Base-by-base conservation (phyloP, 1,140 invertebrate genomes). In the Drosophila tropicalis region DNA sequence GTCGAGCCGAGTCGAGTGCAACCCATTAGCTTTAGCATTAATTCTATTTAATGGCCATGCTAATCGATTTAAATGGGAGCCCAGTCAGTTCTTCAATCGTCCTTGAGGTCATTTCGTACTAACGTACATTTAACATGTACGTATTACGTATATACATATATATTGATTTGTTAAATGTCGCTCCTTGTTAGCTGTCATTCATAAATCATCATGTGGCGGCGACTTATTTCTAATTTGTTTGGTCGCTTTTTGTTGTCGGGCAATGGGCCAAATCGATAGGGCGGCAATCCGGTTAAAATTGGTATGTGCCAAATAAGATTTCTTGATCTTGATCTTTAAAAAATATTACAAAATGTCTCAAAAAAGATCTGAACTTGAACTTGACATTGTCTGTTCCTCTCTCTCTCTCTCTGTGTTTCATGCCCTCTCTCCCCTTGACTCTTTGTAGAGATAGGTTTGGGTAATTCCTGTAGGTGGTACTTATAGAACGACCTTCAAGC, bases 251-350 rank as follows among this genome's bases (percentile, higher is more conserved):
- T 51, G 44, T 51, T 58, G 39, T 34, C 51, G 74, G 73, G 74
- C 74, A 77, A 67, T 61, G 55, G 66, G 74, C 74, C 73, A 77
- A 79, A 74, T 71, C 74, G 64, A 72, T 71, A 77, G 83, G 83
- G 84, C 83, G 79, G 41, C 62, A 79, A 86, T 87, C 82, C 67
- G 83, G 75, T 72, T 79, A 67, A 85, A 81, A 70, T 78, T 79
- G 81, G 81, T 75, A 65, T 51, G 76, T 85, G 83, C 74, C 71
- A 73, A 70, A 36, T 62, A 6, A 19, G 55, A 29, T 25, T 41
- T 40, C 7, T 15, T 19, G 40, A 36, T 77, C 19, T 60, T 41
- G 17, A 32, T 51, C 64, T 22, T 25, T 51, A 51, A 51, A 10
- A 10, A 19, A 44, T 70, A 19, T 83, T 54, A 58, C 60, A 68